These are phyloP conservation scores for Perithous albicinctus DNA, from an alignment of 2,888 invertebrate species.

Conservation along the genomic window DNA sequence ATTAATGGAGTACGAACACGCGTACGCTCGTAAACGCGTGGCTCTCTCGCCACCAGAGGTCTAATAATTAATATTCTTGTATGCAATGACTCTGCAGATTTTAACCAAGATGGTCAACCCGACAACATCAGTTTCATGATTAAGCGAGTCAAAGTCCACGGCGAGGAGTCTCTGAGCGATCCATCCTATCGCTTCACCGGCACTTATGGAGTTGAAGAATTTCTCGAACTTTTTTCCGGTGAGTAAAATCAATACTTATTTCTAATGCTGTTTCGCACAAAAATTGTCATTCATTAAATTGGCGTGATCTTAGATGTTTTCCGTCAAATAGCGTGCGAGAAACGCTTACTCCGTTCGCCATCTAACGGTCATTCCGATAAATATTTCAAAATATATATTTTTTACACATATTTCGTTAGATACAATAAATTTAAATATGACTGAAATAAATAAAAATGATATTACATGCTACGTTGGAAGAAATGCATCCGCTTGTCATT, in stretches of 20 bases:
- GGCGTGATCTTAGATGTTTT: too few relatives aligned
- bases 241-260: constrained; percentile 76
- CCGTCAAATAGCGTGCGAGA: too few relatives aligned
- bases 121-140: constrained; percentile 98
- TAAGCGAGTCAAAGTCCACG: constrained; percentile 96
- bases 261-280: too few relatives aligned
- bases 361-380: too few relatives aligned
- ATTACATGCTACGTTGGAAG: too few relatives aligned
- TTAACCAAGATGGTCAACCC: constrained; percentile 94
- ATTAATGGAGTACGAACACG: constrained; percentile 40
- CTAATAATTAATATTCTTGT: constrained; percentile 39
- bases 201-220: constrained; percentile 98
- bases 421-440: too few relatives aligned
- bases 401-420: too few relatives aligned
- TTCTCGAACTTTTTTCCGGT: constrained; percentile 98
- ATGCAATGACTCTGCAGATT: constrained; percentile 87
- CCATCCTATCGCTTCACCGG: constrained; percentile 94
- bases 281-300: too few relatives aligned
- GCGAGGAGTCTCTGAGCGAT: constrained; percentile 92
- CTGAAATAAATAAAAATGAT: too few relatives aligned
- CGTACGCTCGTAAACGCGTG: constrained; percentile 10
- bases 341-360: too few relatives aligned
- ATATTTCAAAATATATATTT: too few relatives aligned
- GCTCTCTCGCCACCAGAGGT: neutral
- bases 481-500: too few relatives aligned